Base-by-base conservation (phyloP, 2,797 vertebrate species). In the Eremophila alpestris region DNA sequence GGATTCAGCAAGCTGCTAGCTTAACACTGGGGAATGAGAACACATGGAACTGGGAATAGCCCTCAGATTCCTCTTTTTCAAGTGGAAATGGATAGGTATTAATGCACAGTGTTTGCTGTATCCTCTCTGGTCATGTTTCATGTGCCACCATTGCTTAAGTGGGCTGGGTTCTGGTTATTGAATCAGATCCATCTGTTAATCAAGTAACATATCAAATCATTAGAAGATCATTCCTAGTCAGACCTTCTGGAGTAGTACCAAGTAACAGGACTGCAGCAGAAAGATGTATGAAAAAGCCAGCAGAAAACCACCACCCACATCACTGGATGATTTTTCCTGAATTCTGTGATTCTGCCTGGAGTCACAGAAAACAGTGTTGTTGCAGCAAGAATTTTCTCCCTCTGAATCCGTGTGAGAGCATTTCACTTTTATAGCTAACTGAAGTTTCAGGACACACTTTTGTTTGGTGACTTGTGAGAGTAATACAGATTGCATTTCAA, bases 401-500 rank as follows among this genome's bases (percentile, higher is more conserved):
- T 46, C 52, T 49, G 52, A 76, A 67, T 81, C 43, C 1, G 0
- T 13, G 23, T 2, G 4, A 63, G 63, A 87, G 45, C 29, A 18
- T 67, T 90, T 92, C 48, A 78, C 27, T 89, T 78, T n/a, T 24
- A n/a, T 22, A 83, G 64, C 82, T 74, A 60, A 41, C 58, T 80
- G 79, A 70, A 74, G 36, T 80, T 83, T 80, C 56, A 87, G 87
- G 85, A 80, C 52, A 76, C 22, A 30, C 48, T 87, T 91, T 80
- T 88, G 64, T 86, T 91, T 0, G 0, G 58, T 38, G 38, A 49
- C 76, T 81, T 88, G 76, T 71, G 77, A 93, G 64, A 60, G 38
- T 48, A 94, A 90, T 90, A 77, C 73, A 95, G 93, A 83, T 93
- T 70, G 30, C 38, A 83, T 34, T 70, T 81, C 34, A 64, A 2